Conservation (phyloP, 2,797 vertebrate genomes). For the Ctenopoma multispine region DNA sequence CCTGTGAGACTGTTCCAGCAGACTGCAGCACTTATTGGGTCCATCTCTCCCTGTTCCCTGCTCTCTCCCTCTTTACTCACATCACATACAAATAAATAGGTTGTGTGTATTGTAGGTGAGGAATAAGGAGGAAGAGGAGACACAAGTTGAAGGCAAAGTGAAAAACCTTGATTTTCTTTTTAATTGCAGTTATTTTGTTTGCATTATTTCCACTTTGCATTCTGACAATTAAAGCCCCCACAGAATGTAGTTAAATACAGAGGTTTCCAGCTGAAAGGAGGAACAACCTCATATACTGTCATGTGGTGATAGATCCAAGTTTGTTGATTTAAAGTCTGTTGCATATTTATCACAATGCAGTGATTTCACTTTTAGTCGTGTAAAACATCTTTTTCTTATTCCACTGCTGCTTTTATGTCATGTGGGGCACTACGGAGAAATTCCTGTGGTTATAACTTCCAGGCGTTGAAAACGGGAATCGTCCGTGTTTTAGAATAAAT, state of each 20-base stretch:
- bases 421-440: too few species aligned
- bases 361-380: too few species aligned
- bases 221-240: not conserved
- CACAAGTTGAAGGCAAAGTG: not conserved
- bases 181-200: too few species aligned
- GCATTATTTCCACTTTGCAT: not conserved
- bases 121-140: slow-evolving; percentile 3
- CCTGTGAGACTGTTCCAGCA: slow-evolving; percentile 64
- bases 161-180: not conserved
- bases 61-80: not conserved
- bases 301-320: too few species aligned
- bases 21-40: slow-evolving; percentile 64
- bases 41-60: slow-evolving; percentile 4
- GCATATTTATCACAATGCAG: too few species aligned
- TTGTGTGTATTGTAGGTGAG: not conserved
- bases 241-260: not conserved
- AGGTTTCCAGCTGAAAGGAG: not conserved
- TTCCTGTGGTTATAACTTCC: too few species aligned
- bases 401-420: too few species aligned
- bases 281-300: not conserved
- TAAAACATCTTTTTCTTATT: too few species aligned
- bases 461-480: too few species aligned
- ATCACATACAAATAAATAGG: slow-evolving; percentile 6
- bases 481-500: too few species aligned
- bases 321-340: too few species aligned